Conservation (phyloP, 2,113 vertebrate genomes). For the Gadus chalcogrammus region DNA sequence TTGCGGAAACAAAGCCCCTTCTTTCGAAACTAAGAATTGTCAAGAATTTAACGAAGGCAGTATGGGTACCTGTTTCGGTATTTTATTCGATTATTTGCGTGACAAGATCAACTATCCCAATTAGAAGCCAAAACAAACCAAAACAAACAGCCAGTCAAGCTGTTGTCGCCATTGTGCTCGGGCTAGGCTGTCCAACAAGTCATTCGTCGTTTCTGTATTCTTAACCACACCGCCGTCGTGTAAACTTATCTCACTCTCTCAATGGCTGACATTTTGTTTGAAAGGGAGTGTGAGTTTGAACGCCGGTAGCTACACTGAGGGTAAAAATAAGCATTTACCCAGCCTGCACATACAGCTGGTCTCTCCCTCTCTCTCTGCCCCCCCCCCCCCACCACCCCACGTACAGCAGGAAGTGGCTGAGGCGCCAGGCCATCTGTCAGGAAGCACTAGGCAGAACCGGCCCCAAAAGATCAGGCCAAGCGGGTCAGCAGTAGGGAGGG, state of each 20-base stretch:
- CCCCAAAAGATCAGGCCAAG: constrained; percentile 39
- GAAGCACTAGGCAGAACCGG: constrained; percentile 32
- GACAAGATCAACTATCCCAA: too few relatives aligned
- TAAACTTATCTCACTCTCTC: constrained; percentile 17
- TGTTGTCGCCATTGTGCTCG: too few relatives aligned
- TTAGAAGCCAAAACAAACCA: too few relatives aligned
- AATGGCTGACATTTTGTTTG: constrained; percentile 19
- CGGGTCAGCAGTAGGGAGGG: constrained; percentile 36
- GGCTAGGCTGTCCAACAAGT: background rate
- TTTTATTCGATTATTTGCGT: constrained; percentile 31
- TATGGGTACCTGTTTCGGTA: constrained; percentile 8
- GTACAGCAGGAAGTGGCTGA: constrained; percentile 26
- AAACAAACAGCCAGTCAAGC: too few relatives aligned
- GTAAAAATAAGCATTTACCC: background rate
- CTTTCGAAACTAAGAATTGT: constrained; percentile 28
- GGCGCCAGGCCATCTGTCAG: constrained; percentile 51
- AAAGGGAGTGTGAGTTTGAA: background rate
- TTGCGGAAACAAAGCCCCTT: constrained; percentile 14
- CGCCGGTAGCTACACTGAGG: too few relatives aligned
- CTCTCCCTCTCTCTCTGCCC: background rate
- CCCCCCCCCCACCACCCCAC: background rate
- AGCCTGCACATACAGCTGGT: constrained; percentile 39
- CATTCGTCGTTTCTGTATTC: constrained; percentile 20
- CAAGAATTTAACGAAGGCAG: constrained; percentile 11
- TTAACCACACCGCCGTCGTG: constrained; percentile 15